Evolutionary conservation across 2,113 vertebrate species (phyloP), one percentile per base, ranked within the genome.

Genomic region (Podarcis muralis): DNA sequence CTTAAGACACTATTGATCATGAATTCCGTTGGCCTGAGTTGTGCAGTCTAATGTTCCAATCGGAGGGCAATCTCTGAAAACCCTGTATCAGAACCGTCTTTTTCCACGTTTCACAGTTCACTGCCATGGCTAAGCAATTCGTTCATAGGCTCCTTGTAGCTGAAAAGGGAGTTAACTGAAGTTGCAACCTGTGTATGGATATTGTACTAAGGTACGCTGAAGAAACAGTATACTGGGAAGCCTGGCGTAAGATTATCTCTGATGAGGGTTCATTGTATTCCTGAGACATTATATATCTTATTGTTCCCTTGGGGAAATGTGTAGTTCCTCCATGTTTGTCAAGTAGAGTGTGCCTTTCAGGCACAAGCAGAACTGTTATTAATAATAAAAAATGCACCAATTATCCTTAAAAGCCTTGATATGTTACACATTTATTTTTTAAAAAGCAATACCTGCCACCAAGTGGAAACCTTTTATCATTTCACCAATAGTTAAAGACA

Each of bases 391-490:
- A 3, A 3, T 25, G 12, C 71, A 81, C 87, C 90, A 82, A 87
- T 81, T 59, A 2, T 48, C 81, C 16, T 84, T 87, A 86, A 83
- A 66, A 89, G 79, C 20, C 85, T 92, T 89, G 57, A 65, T 48
- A 76, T 77, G 22, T 11, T 66, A 81, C 32, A 75, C 35, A 62
- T 87, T 93, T 90, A 88, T 92, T 94, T 95, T 74, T 93, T 78
- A 90, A 93, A 95, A 95, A 83, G 94, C 89, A 89, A 0, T 95
- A 96, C 94, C 95, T 96, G 95, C 95, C 94, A 95, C 93, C 92
- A 95, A 94, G 94, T 96, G 95, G 95, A 95, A 96, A 94, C 89
- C 88, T 65, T 53, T 90, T 93, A 94, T 95, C 93, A 95, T 92
- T 95, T 95, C 94, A 95, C 85, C 85, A 90, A 83, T 94, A 88